Evolutionary conservation across 2,113 vertebrate species (phyloP).

Genomic region (Oncorhynchus clarkii): DNA sequence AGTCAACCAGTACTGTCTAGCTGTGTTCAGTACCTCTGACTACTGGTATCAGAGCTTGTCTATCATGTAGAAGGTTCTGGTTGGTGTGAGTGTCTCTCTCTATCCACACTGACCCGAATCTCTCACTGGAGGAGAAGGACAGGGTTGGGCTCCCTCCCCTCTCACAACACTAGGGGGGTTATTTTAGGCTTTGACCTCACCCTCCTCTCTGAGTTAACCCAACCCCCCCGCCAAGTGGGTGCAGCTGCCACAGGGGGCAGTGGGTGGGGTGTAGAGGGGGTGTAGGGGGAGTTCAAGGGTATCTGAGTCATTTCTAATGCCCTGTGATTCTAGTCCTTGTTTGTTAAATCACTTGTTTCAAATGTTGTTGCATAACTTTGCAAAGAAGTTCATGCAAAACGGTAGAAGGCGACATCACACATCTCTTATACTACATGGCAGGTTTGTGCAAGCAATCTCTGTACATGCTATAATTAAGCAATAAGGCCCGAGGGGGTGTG

Average conservation of each 20-base stretch:
- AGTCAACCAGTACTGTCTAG: background rate
- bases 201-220: background rate
- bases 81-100: background rate
- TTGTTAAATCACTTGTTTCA: background rate
- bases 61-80: background rate
- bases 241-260: background rate
- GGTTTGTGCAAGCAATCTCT: too few relatives aligned
- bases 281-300: background rate
- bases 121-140: conserved; percentile 28
- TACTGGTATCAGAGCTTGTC: background rate
- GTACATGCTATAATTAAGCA: too few relatives aligned
- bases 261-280: background rate
- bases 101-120: conserved; percentile 6
- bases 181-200: conserved; percentile 49
- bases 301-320: background rate
- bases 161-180: conserved; percentile 62
- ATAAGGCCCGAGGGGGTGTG: too few relatives aligned
- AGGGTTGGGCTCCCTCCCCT: background rate
- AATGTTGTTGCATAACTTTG: background rate
- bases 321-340: background rate
- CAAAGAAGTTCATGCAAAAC: background rate
- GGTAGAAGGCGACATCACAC: too few relatives aligned
- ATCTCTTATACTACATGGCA: too few relatives aligned
- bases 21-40: background rate
- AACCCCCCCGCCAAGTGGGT: background rate